phyloP scores from a whole-genome alignment of 2,113 vertebrate species.

The Spea multiplicata region DNA sequence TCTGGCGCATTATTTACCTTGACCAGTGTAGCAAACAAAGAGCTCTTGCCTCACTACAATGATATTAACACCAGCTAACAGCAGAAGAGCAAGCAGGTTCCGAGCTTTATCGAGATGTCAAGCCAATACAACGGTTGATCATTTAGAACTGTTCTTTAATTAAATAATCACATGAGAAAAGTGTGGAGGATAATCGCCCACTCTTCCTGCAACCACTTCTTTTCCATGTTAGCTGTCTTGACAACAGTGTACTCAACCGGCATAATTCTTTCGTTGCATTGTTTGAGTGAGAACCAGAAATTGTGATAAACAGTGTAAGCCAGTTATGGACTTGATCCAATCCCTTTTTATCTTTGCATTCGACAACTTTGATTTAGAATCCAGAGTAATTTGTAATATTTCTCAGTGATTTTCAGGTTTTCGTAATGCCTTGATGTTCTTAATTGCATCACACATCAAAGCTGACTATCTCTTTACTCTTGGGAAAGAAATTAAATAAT shows the following conservation, averaged over 20 bases:
- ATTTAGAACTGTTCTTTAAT: neutral
- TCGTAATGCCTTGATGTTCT: neutral
- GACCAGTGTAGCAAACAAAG: conserved; percentile 15
- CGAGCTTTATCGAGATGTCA: neutral
- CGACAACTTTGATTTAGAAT: neutral
- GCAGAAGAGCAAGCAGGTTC: neutral
- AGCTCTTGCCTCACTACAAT: conserved; percentile 18
- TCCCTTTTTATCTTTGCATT: neutral
- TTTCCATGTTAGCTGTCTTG: neutral
- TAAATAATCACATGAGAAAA: neutral
- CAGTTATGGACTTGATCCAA: neutral
- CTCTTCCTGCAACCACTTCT: neutral
- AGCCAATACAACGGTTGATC: conserved; percentile 15
- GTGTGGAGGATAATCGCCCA: neutral
- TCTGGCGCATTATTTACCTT: neutral
- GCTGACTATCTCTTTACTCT: neutral
- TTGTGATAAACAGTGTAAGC: neutral
- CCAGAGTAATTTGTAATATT: neutral
- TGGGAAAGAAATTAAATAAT: neutral
- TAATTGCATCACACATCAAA: conserved; percentile 5
- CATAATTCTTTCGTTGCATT: neutral
- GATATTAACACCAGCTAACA: conserved; percentile 13
- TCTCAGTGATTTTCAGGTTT: neutral
- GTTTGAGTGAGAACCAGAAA: neutral
- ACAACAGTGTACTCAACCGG: neutral